These are phyloP conservation scores for Ataeniobius toweri DNA, from an alignment of 2,797 vertebrate genomes.

Conservation along the genomic window DNA sequence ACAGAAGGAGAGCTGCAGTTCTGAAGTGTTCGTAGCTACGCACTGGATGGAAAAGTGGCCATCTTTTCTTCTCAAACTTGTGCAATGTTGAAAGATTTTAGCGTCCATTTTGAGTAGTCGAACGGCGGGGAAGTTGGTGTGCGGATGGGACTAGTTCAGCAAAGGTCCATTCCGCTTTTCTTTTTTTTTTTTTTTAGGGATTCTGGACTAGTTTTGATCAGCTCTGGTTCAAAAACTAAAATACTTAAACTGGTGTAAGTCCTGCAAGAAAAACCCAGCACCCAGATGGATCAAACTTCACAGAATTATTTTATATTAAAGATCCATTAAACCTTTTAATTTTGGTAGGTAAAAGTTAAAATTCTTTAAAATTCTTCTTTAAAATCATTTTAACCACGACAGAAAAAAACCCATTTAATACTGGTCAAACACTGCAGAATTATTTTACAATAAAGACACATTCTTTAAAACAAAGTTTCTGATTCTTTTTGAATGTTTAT, in stretches of 20 bases:
- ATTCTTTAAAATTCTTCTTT: too few species aligned
- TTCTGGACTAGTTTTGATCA: neutral
- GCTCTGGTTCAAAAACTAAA: neutral
- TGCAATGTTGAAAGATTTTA: conserved; percentile 77
- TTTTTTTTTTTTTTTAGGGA: too few species aligned
- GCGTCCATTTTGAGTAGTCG: conserved; percentile 95
- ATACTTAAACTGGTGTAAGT: neutral
- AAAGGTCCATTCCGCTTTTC: neutral
- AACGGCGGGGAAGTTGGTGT: neutral
- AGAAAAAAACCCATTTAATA: too few species aligned
- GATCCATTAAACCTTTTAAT: neutral
- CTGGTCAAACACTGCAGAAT: too few species aligned
- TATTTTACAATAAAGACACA: neutral
- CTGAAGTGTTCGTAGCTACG: conserved; percentile 1
- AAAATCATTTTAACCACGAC: too few species aligned
- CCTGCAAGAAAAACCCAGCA: neutral
- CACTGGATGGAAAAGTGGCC: neutral
- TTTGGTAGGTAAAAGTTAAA: too few species aligned
- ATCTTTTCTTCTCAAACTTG: conserved; percentile 67
- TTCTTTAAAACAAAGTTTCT: neutral
- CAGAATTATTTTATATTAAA: neutral
- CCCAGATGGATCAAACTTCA: neutral
- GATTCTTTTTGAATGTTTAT: neutral
- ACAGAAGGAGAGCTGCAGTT: neutral
- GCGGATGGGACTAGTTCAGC: neutral